Conservation (phyloP, 1,140 invertebrate genomes). For the Ctenoplectra terminalis region DNA sequence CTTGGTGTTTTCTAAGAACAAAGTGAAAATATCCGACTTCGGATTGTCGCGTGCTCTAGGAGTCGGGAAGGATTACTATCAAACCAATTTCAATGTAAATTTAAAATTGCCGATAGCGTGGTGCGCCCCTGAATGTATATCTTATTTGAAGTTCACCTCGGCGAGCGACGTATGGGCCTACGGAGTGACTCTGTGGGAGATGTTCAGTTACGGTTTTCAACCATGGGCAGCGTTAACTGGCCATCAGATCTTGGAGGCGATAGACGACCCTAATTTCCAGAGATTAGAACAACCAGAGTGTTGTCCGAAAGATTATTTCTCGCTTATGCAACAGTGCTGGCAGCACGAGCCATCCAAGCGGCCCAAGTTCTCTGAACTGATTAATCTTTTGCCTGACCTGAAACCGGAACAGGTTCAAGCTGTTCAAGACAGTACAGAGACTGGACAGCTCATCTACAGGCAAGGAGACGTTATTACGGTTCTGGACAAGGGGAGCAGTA, state of each 20-base stretch:
- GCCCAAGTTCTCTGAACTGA: constrained; percentile 95
- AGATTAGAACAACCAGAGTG: constrained; percentile 96
- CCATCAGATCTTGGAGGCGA: constrained; percentile 97
- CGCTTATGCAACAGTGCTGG: constrained; percentile 98
- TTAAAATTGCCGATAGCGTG: constrained; percentile 98
- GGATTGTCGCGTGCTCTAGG: constrained; percentile 97
- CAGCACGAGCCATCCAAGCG: constrained; percentile 94
- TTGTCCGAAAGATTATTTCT: constrained; percentile 97
- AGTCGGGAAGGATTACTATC: constrained; percentile 99
- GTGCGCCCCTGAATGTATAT: constrained; percentile 99
- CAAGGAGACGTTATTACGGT: constrained; percentile 96
- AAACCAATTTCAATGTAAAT: constrained; percentile 99
- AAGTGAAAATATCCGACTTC: constrained; percentile 99
- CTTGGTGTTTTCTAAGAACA: constrained; percentile 96
- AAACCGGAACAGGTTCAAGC: constrained; percentile 96
- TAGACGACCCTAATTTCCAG: constrained; percentile 95
- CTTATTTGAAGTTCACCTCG: constrained; percentile 97
- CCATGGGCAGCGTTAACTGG: constrained; percentile 98
- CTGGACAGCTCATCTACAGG: constrained; percentile 91
- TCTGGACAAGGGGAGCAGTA: constrained; percentile 90
- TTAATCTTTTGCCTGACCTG: constrained; percentile 90
- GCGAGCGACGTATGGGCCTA: constrained; percentile 99
- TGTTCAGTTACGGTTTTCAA: constrained; percentile 99
- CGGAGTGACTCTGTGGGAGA: constrained; percentile 99
- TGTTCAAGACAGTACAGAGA: constrained; percentile 84